Percentiles rank a stretch among this genome's conserved stretches.
Evolutionary conservation across 1,140 invertebrate species (phyloP).

Genomic region (Sinella curviseta): DNA sequence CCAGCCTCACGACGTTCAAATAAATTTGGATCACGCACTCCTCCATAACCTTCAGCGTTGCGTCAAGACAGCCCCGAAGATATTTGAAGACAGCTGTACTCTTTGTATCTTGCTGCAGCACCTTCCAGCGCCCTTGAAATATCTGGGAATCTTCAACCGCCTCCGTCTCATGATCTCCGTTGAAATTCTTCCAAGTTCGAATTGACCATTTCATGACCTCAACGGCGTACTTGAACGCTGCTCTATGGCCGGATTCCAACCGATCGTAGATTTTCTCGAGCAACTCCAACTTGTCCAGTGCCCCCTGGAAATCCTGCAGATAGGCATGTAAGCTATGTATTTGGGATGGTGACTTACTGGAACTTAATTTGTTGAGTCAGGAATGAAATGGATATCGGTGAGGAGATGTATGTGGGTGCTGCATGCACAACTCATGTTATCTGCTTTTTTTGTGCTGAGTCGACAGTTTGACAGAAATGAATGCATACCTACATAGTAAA

Average conservation of each 20-base stretch:
- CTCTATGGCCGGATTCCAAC: background rate
- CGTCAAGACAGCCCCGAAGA: background rate
- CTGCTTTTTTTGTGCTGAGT: too few relatives aligned
- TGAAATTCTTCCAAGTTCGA: background rate
- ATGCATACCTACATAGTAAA: too few relatives aligned
- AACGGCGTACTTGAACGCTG: background rate
- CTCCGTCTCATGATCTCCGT: background rate
- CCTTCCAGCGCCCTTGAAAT: background rate
- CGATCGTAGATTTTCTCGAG: background rate
- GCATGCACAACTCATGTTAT: too few relatives aligned
- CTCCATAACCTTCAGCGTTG: background rate
- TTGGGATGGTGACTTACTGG: too few relatives aligned
- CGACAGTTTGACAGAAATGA: too few relatives aligned
- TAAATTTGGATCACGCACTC: background rate
- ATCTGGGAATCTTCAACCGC: background rate
- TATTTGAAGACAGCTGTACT: background rate
- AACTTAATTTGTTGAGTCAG: too few relatives aligned
- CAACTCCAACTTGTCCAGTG: background rate
- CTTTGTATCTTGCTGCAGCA: background rate
- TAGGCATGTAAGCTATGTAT: too few relatives aligned
- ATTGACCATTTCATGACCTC: background rate
- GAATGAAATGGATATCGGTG: too few relatives aligned
- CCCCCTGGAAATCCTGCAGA: background rate
- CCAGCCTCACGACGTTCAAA: background rate
- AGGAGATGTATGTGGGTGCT: too few relatives aligned